Evolutionary conservation across 2,797 vertebrate genomes (phyloP).

Genomic region (Mormyrops attenuatus): DNA sequence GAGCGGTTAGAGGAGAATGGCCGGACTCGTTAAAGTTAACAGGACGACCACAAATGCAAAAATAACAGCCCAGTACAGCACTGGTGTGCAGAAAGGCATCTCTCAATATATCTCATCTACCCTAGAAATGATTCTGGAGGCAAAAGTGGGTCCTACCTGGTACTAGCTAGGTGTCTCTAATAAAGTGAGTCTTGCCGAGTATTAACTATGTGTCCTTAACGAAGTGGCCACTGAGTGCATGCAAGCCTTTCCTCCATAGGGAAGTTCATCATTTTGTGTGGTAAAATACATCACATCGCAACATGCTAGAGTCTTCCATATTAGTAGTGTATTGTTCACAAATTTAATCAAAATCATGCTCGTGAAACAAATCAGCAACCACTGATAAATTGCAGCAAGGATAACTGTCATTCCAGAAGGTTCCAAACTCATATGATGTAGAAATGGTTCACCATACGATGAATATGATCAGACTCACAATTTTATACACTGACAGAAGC

Average conservation of each 20-base stretch:
- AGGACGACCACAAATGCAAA: neutral
- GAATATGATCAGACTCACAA: neutral
- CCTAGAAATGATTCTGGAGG: neutral
- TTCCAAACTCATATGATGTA: neutral
- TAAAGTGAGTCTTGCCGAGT: neutral
- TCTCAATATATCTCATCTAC: neutral
- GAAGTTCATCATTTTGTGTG: neutral
- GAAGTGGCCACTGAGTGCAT: neutral
- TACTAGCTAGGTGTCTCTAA: neutral
- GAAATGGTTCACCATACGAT: neutral
- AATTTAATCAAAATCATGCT: too few species aligned
- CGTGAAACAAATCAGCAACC: too few species aligned
- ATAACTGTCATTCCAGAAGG: neutral
- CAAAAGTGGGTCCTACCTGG: neutral
- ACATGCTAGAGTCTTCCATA: too few species aligned
- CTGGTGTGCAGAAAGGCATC: neutral
- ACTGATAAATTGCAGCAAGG: neutral
- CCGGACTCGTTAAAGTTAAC: neutral
- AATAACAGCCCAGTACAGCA: neutral
- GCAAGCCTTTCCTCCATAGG: neutral
- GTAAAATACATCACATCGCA: too few species aligned
- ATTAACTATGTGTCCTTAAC: neutral
- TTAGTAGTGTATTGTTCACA: too few species aligned
- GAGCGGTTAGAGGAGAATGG: neutral
- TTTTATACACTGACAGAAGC: neutral